A percentile compares a stretch with the other conserved stretches of the same genome.
phyloP scores from a whole-genome alignment of 2,797 vertebrate genomes.

The Muraenolepis orangiensis region DNA sequence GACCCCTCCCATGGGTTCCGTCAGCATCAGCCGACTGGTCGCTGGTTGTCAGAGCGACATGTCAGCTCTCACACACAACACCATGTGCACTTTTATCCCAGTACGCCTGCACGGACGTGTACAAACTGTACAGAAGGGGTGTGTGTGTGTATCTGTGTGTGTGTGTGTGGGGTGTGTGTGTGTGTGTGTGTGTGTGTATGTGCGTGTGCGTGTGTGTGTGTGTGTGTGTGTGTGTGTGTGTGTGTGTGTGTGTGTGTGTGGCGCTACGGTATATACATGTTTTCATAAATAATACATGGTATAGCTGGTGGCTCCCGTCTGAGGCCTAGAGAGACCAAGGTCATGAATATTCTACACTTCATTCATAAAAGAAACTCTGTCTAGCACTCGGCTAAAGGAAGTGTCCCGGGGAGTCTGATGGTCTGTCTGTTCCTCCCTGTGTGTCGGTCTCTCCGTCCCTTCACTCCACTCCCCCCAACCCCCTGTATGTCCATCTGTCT shows the following conservation, averaged over 20 bases:
- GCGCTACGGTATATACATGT: background rate
- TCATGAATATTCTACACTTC: background rate
- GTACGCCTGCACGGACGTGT: background rate
- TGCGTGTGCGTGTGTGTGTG: background rate
- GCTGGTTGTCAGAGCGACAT: background rate
- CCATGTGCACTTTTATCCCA: no score
- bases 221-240: no score
- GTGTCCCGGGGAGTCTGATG: background rate
- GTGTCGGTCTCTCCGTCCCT: no score
- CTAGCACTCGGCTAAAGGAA: background rate
- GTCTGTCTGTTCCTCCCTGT: no score
- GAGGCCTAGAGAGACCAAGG: background rate
- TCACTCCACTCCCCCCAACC: no score
- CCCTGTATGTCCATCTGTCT: background rate
- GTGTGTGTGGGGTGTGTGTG: background rate
- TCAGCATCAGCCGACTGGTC: background rate
- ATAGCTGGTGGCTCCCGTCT: no score
- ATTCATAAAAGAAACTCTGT: background rate
- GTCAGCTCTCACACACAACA: no score
- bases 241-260: no score
- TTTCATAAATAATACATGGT: background rate
- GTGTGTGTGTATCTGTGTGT: background rate
- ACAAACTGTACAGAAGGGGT: background rate
- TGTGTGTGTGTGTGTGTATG: background rate
- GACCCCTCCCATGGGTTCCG: constrained; percentile 18